phyloP scores from a whole-genome alignment of 2,113 vertebrate species.

The Oenanthe oenanthe region DNA sequence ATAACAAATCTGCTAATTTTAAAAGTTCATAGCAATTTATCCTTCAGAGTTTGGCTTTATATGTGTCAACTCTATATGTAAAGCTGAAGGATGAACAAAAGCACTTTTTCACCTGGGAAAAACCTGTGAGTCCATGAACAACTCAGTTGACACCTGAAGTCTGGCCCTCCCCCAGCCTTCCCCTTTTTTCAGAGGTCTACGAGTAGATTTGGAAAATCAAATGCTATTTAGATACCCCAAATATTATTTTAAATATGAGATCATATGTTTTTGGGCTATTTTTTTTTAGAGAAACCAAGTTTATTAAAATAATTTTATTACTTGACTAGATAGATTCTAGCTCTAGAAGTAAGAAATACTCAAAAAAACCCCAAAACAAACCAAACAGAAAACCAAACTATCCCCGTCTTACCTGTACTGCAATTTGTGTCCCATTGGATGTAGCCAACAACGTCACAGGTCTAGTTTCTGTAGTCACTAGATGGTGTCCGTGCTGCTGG shows the following conservation, averaged over 20 bases:
- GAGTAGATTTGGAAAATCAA: not conserved
- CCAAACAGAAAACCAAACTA: not conserved
- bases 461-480: slow-evolving; percentile 84
- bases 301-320: not conserved
- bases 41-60: not conserved
- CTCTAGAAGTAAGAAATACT: not conserved
- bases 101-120: not conserved
- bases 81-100: not conserved
- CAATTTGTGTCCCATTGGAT: slow-evolving; percentile 98
- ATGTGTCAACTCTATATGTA: not conserved
- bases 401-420: slow-evolving; percentile 86
- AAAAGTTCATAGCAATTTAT: not conserved
- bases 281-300: not conserved
- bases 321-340: not conserved
- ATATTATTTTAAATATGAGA: not conserved
- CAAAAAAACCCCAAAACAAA: not conserved
- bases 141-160: not conserved
- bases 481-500: slow-evolving; percentile 86
- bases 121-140: not conserved
- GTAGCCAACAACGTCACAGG: slow-evolving; percentile 95
- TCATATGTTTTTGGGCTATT: not conserved
- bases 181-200: not conserved
- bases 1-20: not conserved
- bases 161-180: not conserved
- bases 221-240: not conserved